Base-by-base conservation (phyloP, 2,888 invertebrate species). In the Athalia circularis region DNA sequence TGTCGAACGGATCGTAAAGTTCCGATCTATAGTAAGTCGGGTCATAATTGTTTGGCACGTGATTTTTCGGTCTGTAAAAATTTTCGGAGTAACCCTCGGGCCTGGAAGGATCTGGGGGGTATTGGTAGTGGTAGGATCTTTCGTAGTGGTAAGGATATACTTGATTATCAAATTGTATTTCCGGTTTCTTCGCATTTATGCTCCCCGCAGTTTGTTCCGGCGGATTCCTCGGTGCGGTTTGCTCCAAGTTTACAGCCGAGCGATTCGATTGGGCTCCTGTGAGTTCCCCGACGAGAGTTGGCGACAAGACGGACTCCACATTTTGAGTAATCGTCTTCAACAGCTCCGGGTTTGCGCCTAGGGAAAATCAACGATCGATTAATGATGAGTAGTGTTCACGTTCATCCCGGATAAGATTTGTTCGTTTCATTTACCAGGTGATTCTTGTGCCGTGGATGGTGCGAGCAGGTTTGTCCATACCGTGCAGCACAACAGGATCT, bases 221-320 rank as follows among this genome's bases (percentile, higher is more conserved):
- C 0, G 29, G 11, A 72, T 61, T 47, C 52, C 74, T 65, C 5
- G 78, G 65, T 8, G 29, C 72, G 11, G 77, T 78, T 11, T 65
- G 64, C 29, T 64, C 78, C 45, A 77, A 72, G 59, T 80, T 82
- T 3, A 79, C 45, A 0, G 76, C 72, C 3, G 82, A 80, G 13
- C 82, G 80, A 77, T 83, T 83, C 1, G 81, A 80, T 7, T 80
- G 79, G 3, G 78, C 78, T 5, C 79, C 81, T 61, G 81, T 80
- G n/a, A 84, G 78, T 65, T 82, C 82, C 0, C 78, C 81, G 29
- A 83, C 75, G 48, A 84, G 79, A 0, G 81, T 83, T 6, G 87
- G 84, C 0, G 87, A 85, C 13, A 88, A 54, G 2, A 85, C 83
- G 0, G 83, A 83, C 1, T 84, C 88, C 48, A 88, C 83, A 74